Percentiles rank a stretch among this genome's conserved stretches.
Evolutionary conservation across 2,888 invertebrate genomes (phyloP).

Genomic region (Lysandra coridon): DNA sequence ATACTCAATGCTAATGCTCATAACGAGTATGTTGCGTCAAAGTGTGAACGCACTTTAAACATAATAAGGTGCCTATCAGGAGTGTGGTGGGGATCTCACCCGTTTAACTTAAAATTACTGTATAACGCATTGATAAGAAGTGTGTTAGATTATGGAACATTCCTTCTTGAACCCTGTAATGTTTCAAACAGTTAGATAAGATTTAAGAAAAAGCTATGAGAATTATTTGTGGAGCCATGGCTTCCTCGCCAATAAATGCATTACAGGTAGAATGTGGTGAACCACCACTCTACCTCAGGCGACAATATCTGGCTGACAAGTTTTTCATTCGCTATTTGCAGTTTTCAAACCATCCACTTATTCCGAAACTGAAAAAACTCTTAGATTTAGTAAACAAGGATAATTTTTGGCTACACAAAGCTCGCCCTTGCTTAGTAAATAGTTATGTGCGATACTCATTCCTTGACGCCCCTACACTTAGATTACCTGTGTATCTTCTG

Average conservation of each 20-base stretch:
- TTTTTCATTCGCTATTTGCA: not conserved
- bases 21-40: not conserved
- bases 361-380: not conserved
- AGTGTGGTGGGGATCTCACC: no score
- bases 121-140: not conserved
- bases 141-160: not conserved
- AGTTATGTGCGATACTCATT: not conserved
- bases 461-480: not conserved
- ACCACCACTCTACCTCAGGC: not conserved
- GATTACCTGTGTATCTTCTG: not conserved
- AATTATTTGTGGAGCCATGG: not conserved
- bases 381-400: not conserved
- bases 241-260: not conserved
- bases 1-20: not conserved
- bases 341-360: constrained; percentile 11
- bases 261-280: not conserved
- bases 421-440: not conserved
- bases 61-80: no score
- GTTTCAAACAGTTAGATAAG: not conserved
- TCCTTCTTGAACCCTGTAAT: not conserved
- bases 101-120: not conserved
- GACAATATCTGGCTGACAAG: not conserved
- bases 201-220: not conserved
- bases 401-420: not conserved
- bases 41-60: no score